Percentiles rank a stretch among this genome's conserved stretches.
These are phyloP conservation scores for Pempheris klunzingeri DNA, from an alignment of 2,797 vertebrate species.

Conservation along the genomic window DNA sequence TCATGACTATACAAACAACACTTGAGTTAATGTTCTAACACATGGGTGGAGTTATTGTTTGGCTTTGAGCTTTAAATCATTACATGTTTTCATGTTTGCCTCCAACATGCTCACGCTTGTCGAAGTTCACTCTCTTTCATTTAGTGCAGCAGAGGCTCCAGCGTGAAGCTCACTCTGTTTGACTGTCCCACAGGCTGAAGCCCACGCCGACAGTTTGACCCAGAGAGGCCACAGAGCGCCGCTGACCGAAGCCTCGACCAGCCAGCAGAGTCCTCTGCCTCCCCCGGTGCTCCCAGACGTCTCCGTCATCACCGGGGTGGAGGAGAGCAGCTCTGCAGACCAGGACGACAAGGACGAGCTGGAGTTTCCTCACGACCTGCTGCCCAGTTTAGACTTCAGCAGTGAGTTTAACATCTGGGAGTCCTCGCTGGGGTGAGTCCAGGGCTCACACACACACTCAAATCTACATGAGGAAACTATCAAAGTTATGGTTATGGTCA, in stretches of 20 bases:
- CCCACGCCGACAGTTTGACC: constrained; percentile 58
- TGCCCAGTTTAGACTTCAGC: constrained; percentile 87
- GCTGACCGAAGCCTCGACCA: constrained; percentile 51
- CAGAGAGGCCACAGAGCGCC: constrained; percentile 53
- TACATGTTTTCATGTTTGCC: constrained; percentile 36
- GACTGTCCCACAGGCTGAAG: constrained; percentile 70
- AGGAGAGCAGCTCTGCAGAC: constrained; percentile 62
- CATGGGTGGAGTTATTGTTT: constrained; percentile 59
- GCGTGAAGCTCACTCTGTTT: constrained; percentile 17
- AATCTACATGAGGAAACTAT: background rate
- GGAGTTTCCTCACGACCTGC: constrained; percentile 88
- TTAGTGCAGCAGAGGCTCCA: constrained; percentile 6
- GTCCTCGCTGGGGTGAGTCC: constrained; percentile 82
- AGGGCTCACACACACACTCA: constrained; percentile 11
- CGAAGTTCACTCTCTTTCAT: constrained; percentile 29
- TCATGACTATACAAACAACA: constrained; percentile 25
- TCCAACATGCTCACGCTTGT: constrained; percentile 40
- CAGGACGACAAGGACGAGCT: constrained; percentile 79
- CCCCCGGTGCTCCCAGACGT: constrained; percentile 69
- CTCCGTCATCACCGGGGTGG: constrained; percentile 71
- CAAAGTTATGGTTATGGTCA: background rate
- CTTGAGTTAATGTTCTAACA: constrained; percentile 17
- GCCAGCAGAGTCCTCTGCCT: constrained; percentile 63
- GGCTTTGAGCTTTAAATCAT: constrained; percentile 32
- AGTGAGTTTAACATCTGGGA: constrained; percentile 87